Evolutionary conservation across 2,797 vertebrate species (phyloP).

Genomic region (Spheniscus humboldti): DNA sequence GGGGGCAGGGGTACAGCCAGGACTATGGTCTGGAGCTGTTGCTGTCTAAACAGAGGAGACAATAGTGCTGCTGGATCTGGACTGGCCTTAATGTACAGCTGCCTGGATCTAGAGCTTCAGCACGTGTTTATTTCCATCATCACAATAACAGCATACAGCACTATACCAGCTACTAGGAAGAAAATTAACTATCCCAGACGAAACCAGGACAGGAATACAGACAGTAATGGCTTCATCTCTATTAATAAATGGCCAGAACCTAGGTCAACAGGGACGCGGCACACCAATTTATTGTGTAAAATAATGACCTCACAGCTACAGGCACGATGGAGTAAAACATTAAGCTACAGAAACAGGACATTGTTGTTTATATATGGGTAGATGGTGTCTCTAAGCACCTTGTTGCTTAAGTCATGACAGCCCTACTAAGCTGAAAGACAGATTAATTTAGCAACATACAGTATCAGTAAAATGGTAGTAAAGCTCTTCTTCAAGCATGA

Average conservation of each 20-base stretch:
- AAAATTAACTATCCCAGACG: no score
- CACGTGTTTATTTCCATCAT: fast-evolving
- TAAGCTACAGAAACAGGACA: background rate
- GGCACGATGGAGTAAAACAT: background rate
- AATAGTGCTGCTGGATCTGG: background rate
- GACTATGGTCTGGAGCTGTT: background rate
- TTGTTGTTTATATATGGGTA: background rate
- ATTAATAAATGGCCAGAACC: background rate
- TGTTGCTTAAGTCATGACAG: background rate
- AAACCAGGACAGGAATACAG: background rate
- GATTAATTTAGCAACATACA: background rate
- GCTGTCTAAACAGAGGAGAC: background rate
- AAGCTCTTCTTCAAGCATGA: background rate
- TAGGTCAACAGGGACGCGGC: background rate
- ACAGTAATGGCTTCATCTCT: background rate
- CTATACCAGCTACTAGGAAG: no score
- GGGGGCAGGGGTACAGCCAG: background rate
- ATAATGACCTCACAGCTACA: background rate
- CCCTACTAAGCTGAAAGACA: background rate
- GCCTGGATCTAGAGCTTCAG: background rate
- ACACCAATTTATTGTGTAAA: background rate
- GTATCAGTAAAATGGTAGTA: background rate
- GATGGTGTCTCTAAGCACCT: background rate
- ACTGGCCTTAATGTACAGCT: background rate
- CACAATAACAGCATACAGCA: background rate